phyloP scores from a whole-genome alignment of 1,140 invertebrate species.

The Lepidotrigona ventralis region DNA sequence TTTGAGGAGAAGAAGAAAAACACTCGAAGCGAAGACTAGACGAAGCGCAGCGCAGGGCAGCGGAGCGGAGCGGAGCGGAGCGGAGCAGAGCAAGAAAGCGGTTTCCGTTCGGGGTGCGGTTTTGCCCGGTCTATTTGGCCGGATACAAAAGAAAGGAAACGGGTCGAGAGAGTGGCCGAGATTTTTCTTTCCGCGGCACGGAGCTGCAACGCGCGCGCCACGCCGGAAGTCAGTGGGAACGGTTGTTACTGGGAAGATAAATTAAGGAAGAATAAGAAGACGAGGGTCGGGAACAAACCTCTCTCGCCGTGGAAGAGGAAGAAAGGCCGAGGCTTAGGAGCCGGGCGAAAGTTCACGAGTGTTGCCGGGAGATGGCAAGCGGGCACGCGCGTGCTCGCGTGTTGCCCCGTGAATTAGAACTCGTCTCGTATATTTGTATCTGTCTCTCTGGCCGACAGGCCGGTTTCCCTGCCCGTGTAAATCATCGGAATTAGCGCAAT shows the following conservation, averaged over 20 bases:
- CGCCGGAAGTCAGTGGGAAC: constrained; percentile 34
- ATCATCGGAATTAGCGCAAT: constrained; percentile 62
- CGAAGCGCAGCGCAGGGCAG: constrained; percentile 12
- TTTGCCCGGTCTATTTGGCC: constrained; percentile 25
- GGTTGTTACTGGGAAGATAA: constrained; percentile 45
- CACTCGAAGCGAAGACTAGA: constrained; percentile 11
- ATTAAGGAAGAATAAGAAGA: constrained; percentile 55
- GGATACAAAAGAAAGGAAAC: background rate
- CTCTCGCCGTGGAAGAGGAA: background rate
- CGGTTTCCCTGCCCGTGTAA: constrained; percentile 40
- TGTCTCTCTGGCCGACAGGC: constrained; percentile 55
- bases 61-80: constrained; percentile 35
- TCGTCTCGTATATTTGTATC: constrained; percentile 60
- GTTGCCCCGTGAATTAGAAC: constrained; percentile 46
- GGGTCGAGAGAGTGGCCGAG: constrained; percentile 15
- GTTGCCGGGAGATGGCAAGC: constrained; percentile 33
- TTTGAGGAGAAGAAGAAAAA: background rate
- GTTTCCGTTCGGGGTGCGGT: constrained; percentile 10
- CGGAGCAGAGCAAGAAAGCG: constrained; percentile 20
- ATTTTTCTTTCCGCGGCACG: constrained; percentile 21
- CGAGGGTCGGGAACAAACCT: constrained; percentile 23
- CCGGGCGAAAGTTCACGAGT: constrained; percentile 29
- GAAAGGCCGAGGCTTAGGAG: background rate
- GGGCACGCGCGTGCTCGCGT: constrained; percentile 45
- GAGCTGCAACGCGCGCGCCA: background rate